Evolutionary conservation across 2,888 invertebrate species (phyloP).

Genomic region (Eupithecia abbreviata): DNA sequence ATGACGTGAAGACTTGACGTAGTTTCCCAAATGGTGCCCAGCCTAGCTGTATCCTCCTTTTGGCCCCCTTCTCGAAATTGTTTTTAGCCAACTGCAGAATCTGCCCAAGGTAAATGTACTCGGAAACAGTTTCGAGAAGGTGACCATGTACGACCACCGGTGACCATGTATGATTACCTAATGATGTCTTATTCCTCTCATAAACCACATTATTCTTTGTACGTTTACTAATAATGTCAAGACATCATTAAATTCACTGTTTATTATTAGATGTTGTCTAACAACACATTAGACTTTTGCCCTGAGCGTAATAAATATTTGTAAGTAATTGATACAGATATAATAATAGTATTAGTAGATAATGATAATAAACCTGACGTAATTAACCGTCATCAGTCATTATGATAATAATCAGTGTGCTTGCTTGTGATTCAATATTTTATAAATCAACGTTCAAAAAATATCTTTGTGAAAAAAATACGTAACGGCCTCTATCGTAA

Average conservation of each 20-base stretch:
- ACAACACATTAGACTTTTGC: not conserved
- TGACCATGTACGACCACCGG: no score
- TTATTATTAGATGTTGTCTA: no score
- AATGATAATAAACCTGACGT: not conserved
- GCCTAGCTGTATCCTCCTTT: no score
- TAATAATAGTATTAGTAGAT: no score
- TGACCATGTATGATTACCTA: not conserved
- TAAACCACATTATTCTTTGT: not conserved
- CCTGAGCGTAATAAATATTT: conserved; percentile 1
- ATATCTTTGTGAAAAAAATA: no score
- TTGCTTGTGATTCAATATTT: not conserved
- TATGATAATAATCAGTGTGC: not conserved
- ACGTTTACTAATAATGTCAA: not conserved
- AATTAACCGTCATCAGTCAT: not conserved
- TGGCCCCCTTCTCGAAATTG: no score
- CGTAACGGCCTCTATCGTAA: no score
- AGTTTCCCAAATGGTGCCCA: no score
- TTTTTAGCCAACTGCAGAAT: no score
- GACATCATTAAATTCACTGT: not conserved
- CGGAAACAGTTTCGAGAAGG: no score
- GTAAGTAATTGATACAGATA: not conserved
- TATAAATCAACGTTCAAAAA: not conserved
- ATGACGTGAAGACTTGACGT: no score
- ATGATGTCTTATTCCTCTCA: not conserved
- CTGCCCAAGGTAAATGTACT: no score